A percentile compares a stretch with the other conserved stretches of the same genome.
These are phyloP conservation scores for Ischnus inquisitorius DNA, from an alignment of 2,888 invertebrate genomes.

Conservation along the genomic window DNA sequence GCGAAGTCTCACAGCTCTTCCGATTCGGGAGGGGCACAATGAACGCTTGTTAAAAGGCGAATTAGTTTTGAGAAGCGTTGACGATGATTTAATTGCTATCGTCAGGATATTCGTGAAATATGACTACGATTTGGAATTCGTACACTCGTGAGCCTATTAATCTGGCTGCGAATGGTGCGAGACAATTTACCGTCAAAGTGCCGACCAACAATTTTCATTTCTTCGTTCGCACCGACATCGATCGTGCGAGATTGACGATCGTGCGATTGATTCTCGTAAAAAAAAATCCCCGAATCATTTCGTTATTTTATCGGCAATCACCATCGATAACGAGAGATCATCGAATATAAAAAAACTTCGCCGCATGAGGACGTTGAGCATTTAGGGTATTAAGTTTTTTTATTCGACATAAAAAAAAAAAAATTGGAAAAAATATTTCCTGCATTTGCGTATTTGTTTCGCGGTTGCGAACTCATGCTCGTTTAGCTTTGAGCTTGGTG, in stretches of 20 bases:
- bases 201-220: no score
- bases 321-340: not conserved
- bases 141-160: no score
- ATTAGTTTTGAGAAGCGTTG: no score
- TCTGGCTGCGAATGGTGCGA: no score
- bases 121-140: no score
- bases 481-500: slow-evolving; percentile 26
- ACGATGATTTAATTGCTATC: no score
- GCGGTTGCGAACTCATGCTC: slow-evolving; percentile 14
- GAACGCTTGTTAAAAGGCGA: no score
- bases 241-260: not conserved
- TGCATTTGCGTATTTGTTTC: slow-evolving; percentile 16
- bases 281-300: not conserved
- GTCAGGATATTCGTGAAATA: no score
- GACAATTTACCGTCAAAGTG: no score
- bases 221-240: not conserved
- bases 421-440: not conserved
- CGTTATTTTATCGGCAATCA: not conserved
- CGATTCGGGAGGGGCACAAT: no score
- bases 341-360: not conserved
- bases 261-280: not conserved
- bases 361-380: not conserved
- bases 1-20: slow-evolving; percentile 7
- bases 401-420: not conserved
- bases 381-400: not conserved